phyloP scores from a whole-genome alignment of 2,113 vertebrate genomes.

The Hiodon tergisus region DNA sequence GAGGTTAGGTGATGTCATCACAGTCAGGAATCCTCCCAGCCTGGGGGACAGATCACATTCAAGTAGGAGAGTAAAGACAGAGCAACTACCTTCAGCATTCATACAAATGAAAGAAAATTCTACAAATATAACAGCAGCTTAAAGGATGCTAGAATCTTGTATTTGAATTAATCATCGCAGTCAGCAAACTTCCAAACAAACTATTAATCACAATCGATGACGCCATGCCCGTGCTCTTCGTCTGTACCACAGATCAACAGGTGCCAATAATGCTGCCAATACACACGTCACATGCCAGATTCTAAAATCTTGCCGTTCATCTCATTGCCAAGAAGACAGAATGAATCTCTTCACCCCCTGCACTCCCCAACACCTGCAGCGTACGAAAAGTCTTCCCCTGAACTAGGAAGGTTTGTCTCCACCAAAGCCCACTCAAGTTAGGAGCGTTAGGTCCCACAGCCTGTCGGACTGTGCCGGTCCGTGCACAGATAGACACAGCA shows the following conservation, averaged over 20 bases:
- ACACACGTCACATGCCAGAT: background rate
- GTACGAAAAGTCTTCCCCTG: background rate
- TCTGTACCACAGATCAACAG: background rate
- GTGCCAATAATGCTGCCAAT: background rate
- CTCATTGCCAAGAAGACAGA: background rate
- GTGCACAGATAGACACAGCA: background rate
- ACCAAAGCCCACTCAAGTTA: background rate
- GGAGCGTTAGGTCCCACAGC: background rate
- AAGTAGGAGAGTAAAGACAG: background rate
- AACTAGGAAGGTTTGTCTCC: background rate
- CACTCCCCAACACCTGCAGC: background rate
- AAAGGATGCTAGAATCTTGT: too few species aligned
- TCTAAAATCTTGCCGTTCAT: background rate
- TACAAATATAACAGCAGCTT: too few species aligned
- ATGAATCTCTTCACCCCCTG: background rate
- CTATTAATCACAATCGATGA: background rate
- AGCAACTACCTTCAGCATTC: background rate
- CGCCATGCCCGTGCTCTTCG: background rate
- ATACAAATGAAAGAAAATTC: background rate
- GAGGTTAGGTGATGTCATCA: background rate
- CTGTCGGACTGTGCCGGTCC: background rate
- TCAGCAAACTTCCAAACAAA: background rate
- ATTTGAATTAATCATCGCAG: too few species aligned
- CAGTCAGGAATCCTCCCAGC: constrained; percentile 3
- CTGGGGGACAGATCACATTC: background rate